A percentile compares a stretch with the other conserved stretches of the same genome.
Conservation (phyloP, 2,113 vertebrate genomes). For the Pedetes capensis region DNA sequence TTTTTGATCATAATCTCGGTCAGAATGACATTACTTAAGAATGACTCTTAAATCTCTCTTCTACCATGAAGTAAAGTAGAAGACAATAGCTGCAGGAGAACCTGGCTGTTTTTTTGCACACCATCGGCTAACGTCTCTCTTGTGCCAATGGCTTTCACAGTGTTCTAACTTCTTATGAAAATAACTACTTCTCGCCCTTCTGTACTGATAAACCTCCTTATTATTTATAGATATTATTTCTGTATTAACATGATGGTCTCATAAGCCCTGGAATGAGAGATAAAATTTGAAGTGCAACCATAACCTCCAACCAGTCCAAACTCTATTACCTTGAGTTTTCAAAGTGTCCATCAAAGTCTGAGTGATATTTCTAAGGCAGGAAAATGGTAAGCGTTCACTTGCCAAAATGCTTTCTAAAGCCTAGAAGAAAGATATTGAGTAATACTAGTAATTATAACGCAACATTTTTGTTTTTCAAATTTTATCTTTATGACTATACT, state of each 20-base stretch:
- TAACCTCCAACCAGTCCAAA: background rate
- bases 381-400: constrained; percentile 88
- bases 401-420: constrained; percentile 93
- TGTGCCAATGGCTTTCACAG: background rate
- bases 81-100: background rate
- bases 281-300: background rate
- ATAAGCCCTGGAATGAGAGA: background rate
- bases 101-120: rapidly evolving
- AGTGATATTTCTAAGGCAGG: constrained; percentile 89
- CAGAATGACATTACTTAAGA: background rate
- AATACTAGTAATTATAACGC: background rate
- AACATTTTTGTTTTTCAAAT: background rate
- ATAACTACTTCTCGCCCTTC: background rate
- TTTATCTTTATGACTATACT: background rate
- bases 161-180: background rate
- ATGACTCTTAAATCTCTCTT: background rate
- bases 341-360: constrained; percentile 88
- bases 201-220: background rate
- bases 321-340: constrained; percentile 89
- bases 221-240: background rate
- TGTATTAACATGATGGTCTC: background rate
- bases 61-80: background rate
- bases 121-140: background rate
- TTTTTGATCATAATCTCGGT: background rate
- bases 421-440: constrained; percentile 80